These are phyloP conservation scores for Montifringilla adamsi DNA, from an alignment of 2,113 vertebrate species.

Conservation along the genomic window DNA sequence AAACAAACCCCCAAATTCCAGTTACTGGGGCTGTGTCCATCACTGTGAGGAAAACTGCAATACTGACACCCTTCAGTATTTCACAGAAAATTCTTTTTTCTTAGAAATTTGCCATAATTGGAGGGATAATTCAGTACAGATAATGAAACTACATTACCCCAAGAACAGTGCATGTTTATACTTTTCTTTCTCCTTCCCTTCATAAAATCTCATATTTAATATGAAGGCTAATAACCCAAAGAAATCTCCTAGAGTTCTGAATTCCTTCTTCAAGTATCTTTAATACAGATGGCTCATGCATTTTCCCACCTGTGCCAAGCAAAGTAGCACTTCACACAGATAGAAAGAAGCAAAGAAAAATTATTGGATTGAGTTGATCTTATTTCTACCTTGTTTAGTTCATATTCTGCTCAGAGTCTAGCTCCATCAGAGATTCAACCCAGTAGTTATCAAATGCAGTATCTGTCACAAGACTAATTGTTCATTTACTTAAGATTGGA, in stretches of 20 bases:
- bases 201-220: not conserved
- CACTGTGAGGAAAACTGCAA: not conserved
- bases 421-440: not conserved
- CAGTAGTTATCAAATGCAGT: not conserved
- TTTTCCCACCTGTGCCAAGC: not conserved
- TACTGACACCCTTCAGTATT: not conserved
- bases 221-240: not conserved
- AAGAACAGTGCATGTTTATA: not conserved
- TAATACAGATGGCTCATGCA: not conserved
- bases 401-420: not conserved
- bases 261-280: not conserved
- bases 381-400: not conserved
- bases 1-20: not conserved
- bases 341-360: not conserved
- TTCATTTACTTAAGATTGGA: not conserved
- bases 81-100: not conserved
- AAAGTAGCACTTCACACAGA: not conserved
- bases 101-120: not conserved
- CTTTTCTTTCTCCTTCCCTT: not conserved
- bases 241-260: not conserved
- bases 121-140: not conserved
- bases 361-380: not conserved
- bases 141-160: not conserved
- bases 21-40: not conserved
- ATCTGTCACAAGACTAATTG: not conserved